Evolutionary conservation across 2,888 invertebrate species (phyloP).

Genomic region (Pogonocherus hispidulus): DNA sequence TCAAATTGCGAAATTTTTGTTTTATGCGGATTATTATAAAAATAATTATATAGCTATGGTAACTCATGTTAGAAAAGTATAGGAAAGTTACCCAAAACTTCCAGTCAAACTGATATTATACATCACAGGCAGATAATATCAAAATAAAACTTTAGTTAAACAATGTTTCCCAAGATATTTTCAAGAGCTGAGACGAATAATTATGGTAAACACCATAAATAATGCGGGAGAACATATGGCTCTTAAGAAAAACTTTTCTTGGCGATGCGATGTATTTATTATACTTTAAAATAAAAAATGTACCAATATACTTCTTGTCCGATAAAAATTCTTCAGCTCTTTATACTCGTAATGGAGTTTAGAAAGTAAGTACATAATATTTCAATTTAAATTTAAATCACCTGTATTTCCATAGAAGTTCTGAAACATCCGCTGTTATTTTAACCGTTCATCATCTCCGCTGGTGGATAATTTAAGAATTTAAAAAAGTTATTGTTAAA

Average conservation of each 20-base stretch:
- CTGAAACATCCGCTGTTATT: neutral
- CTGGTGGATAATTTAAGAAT: no score
- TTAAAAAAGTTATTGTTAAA: no score
- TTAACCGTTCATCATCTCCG: no score
- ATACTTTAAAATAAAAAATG: neutral
- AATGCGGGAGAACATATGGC: neutral
- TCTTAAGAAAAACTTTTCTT: neutral
- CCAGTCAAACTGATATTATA: no score
- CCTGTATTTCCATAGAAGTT: neutral
- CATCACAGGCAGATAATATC: no score
- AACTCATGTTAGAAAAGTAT: no score
- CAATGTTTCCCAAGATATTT: neutral
- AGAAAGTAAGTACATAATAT: neutral
- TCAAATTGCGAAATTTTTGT: no score
- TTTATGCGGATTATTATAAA: no score
- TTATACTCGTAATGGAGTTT: neutral
- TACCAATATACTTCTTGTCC: neutral
- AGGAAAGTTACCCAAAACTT: no score
- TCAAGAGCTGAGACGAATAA: neutral
- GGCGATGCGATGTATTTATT: neutral
- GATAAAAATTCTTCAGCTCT: neutral
- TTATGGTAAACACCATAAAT: neutral
- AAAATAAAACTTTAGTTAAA: no score
- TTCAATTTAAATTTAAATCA: neutral
- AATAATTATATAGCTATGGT: no score